Evolutionary conservation across 2,797 vertebrate species (phyloP).

Genomic region (Rhinogobio ventralis): DNA sequence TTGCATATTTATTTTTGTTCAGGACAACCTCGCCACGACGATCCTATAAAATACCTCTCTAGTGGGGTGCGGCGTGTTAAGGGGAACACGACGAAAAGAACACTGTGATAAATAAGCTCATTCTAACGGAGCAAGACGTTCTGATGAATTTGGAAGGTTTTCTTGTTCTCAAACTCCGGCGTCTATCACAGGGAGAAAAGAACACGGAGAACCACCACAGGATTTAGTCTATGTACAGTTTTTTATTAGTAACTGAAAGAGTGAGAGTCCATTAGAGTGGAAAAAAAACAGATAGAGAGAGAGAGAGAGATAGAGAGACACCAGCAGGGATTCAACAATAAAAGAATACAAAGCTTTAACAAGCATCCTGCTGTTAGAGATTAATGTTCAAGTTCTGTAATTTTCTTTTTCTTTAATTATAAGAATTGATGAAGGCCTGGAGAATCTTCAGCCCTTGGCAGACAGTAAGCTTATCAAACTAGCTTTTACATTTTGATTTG

Average conservation of each 20-base stretch:
- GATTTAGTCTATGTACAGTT: not conserved
- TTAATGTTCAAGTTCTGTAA: constrained; percentile 30
- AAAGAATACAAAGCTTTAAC: not conserved
- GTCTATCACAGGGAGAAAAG: constrained; percentile 17
- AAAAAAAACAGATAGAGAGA: not conserved
- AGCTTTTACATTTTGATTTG: not conserved
- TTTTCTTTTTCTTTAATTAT: constrained; percentile 15
- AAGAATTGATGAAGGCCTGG: not conserved
- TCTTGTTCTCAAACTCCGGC: not conserved
- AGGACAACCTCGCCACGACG: not conserved
- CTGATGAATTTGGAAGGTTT: constrained; percentile 31
- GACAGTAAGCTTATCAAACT: not conserved
- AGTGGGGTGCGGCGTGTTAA: not conserved
- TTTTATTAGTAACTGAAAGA: not conserved
- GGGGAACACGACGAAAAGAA: constrained; percentile 20
- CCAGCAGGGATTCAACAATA: not conserved
- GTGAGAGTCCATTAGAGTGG: not conserved
- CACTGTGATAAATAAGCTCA: constrained; percentile 16
- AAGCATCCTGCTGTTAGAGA: constrained; percentile 27
- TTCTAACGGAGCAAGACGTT: constrained; percentile 25
- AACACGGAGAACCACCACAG: constrained; percentile 23
- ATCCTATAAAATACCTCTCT: constrained; percentile 14
- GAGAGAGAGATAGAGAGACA: not conserved
- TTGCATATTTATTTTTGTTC: constrained; percentile 33
- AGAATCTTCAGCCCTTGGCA: not conserved